Evolutionary conservation across 2,888 invertebrate species (phyloP).

Genomic region (Cantharis lateralis): DNA sequence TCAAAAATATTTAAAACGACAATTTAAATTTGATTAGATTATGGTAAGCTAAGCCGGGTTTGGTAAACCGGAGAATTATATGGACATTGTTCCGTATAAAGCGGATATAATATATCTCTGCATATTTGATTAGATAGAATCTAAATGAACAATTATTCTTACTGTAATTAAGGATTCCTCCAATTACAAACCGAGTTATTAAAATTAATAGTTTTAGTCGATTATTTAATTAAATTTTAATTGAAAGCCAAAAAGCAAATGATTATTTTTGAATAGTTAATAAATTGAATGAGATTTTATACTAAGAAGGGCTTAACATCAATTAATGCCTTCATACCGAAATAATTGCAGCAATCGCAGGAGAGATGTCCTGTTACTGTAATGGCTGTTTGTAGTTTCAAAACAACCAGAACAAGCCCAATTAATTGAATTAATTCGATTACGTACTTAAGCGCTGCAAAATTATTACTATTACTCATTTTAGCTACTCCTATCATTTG

Average conservation of each 20-base stretch:
- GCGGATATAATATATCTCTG: background rate
- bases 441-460: background rate
- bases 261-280: background rate
- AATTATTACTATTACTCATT: background rate
- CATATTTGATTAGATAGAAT: background rate
- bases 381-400: background rate
- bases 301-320: background rate
- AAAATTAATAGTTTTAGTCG: background rate
- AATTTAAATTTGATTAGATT: background rate
- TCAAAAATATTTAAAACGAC: background rate
- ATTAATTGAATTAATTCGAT: background rate
- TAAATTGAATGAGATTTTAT: background rate
- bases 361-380: background rate
- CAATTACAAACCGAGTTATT: background rate
- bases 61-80: constrained; percentile 4
- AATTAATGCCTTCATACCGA: background rate
- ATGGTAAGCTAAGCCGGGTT: background rate
- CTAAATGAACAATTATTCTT: constrained; percentile 1
- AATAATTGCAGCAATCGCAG: background rate
- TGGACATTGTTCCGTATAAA: constrained; percentile 1
- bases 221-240: background rate
- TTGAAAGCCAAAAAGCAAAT: background rate
- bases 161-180: background rate
- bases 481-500: background rate
- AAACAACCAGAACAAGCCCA: background rate